Percentiles rank a stretch among this genome's conserved stretches.
phyloP scores from a whole-genome alignment of 2,113 vertebrate genomes.

The Eupsittula cactorum region DNA sequence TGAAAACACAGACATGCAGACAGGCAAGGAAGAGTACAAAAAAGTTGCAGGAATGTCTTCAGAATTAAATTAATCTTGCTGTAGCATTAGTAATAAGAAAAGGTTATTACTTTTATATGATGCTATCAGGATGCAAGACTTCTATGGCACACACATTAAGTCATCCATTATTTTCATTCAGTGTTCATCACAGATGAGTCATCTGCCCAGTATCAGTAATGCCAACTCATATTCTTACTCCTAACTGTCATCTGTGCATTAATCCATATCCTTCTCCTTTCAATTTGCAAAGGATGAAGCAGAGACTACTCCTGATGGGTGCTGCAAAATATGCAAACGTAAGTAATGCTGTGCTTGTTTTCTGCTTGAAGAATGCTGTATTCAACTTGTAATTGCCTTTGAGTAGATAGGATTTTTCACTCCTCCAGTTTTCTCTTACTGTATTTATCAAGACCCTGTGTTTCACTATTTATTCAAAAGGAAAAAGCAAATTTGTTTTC shows the following conservation, averaged over 20 bases:
- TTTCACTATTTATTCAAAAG: neutral
- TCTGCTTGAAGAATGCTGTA: neutral
- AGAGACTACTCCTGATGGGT: slow-evolving; percentile 46
- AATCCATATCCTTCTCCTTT: neutral
- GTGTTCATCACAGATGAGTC: neutral
- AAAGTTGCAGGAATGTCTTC: neutral
- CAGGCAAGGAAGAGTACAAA: neutral
- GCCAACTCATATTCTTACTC: neutral
- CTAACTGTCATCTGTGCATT: neutral
- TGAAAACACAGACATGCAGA: neutral
- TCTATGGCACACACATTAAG: neutral
- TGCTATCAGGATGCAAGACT: neutral
- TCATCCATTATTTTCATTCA: neutral
- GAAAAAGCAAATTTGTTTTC: neutral
- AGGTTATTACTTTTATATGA: neutral
- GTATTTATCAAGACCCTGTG: neutral
- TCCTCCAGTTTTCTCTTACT: neutral
- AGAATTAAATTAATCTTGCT: neutral
- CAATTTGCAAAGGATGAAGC: slow-evolving; percentile 19
- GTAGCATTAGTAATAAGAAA: neutral
- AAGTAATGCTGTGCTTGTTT: neutral
- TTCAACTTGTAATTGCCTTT: neutral
- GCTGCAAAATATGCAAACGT: slow-evolving; percentile 65
- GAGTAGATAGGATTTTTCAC: neutral
- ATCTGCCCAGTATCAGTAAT: neutral